phyloP scores from a whole-genome alignment of 2,797 vertebrate genomes.

The Euphonia xanthogaster region DNA sequence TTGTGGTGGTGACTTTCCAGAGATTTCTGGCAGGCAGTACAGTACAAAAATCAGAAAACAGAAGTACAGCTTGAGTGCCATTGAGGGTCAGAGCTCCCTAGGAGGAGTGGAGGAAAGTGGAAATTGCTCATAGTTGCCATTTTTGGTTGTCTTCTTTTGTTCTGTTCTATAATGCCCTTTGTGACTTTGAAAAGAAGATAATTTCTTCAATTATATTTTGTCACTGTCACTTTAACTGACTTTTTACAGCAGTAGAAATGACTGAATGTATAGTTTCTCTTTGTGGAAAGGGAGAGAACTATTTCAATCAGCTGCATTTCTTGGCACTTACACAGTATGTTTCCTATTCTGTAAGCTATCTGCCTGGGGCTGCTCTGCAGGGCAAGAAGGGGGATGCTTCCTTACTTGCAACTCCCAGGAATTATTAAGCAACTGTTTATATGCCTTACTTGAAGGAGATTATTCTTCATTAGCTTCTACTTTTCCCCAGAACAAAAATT shows the following conservation, averaged over 20 bases:
- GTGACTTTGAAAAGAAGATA: background rate
- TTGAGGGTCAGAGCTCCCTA: background rate
- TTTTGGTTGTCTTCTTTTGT: background rate
- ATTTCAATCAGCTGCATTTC: slow-evolving; percentile 2
- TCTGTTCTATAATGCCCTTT: background rate
- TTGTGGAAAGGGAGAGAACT: background rate
- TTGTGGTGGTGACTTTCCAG: background rate
- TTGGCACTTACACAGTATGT: background rate
- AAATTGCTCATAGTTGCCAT: background rate
- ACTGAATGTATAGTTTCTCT: background rate
- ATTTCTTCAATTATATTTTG: background rate
- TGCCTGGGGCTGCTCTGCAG: background rate
- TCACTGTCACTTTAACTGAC: background rate
- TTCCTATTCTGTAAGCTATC: background rate
- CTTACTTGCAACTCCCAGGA: background rate
- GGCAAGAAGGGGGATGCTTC: background rate
- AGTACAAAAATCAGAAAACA: background rate
- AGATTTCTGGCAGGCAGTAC: background rate
- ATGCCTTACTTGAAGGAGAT: background rate
- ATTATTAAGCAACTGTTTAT: background rate
- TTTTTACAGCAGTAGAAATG: background rate
- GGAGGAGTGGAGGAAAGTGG: background rate
- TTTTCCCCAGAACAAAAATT: background rate
- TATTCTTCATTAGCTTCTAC: background rate
- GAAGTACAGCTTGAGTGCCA: background rate